Base-by-base conservation (phyloP, 2,113 vertebrate genomes). In the Andinoacara biseriatus region DNA sequence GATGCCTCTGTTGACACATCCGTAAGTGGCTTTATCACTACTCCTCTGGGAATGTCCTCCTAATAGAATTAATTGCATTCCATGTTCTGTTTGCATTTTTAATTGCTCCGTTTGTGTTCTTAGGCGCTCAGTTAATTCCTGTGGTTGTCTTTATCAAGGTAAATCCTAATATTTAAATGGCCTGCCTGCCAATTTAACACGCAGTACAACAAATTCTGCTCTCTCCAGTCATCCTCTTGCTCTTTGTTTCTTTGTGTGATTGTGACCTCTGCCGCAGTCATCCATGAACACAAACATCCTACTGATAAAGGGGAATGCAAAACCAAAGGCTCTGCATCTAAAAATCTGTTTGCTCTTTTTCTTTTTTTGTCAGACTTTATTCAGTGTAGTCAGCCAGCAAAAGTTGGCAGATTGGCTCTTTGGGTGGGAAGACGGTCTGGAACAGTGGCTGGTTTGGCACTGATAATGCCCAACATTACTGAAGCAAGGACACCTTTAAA, bases 1-100 rank as follows among this genome's bases (percentile, higher is more conserved):
- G 90, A 90, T 26, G 18, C 43, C 52, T 79, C 54, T 91, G 89
- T 90, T 86, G 87, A 93, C 91, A 88, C 79, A 86, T 85, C 65
- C 10, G 2, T 58, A 81, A 90, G 87, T 84, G 85, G 87, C 84
- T 91, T 92, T 89, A 94, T 93, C 88, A 43, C 58, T 18, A 7
- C 26, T 90, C 92, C 87, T 84, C 76, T 65, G 93, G 89, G 93
- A 86, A 79, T 76, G 74, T 92, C 74, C 43, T 33, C 83, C 90
- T 92, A 90, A 94, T 86, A 76, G 75, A 93, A 91, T 91, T 94
- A 91, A 90, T 92, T 92, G 85, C 78, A 24, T 92, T 82, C 81
- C 43, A 60, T 62, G 31, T 90, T 91, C 75, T 76, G 81, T 94
- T 93, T 94, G 88, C 78, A 86, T 91, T 88, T 87, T 82, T 69